These are phyloP conservation scores for Drosophila anomelani DNA, from an alignment of 2,888 invertebrate genomes.

Conservation along the genomic window DNA sequence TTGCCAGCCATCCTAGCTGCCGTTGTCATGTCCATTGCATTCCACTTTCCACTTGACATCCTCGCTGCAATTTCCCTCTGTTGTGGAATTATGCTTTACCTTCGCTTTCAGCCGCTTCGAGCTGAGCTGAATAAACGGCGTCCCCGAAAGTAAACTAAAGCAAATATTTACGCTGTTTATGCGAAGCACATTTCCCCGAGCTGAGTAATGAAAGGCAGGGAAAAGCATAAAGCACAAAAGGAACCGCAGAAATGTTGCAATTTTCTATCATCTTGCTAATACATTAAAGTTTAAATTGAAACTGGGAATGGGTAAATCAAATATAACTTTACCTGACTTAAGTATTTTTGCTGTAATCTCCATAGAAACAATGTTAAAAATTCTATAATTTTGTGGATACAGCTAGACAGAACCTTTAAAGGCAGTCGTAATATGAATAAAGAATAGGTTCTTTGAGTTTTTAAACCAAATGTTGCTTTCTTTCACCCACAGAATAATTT, in stretches of 20 bases:
- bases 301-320: background rate
- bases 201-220: background rate
- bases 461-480: background rate
- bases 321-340: background rate
- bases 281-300: background rate
- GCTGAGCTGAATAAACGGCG: conserved; percentile 59
- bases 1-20: conserved; percentile 35
- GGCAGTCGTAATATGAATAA: background rate
- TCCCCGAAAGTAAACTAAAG: conserved; percentile 55
- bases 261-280: background rate
- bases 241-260: background rate
- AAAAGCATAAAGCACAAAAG: background rate
- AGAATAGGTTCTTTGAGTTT: background rate
- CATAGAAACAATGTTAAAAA: too few species aligned
- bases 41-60: conserved; percentile 73
- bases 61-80: conserved; percentile 72
- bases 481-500: background rate
- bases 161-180: conserved; percentile 59
- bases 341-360: background rate
- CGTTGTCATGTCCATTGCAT: conserved; percentile 69
- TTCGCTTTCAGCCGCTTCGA: conserved; percentile 23
- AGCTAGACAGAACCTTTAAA: background rate
- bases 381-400: background rate
- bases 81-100: conserved; percentile 72
- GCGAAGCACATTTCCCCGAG: conserved; percentile 31